Conservation (phyloP, 2,888 invertebrate species). For the Yponomeuta plumbellus region DNA sequence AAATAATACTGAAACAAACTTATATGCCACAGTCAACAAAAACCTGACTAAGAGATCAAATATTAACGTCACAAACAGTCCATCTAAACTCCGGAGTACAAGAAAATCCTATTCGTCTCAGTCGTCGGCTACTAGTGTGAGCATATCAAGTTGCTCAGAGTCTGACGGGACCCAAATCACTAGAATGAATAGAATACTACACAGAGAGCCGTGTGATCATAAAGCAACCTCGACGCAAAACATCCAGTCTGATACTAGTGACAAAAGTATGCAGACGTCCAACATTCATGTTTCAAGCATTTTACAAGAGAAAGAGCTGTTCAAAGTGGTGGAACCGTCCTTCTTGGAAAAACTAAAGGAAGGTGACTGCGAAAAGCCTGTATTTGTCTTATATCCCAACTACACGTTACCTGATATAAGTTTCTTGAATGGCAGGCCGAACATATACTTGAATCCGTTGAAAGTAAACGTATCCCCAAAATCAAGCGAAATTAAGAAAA, state of each 20-base stretch:
- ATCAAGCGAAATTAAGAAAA: conserved; percentile 54
- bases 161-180: conserved; percentile 74
- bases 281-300: conserved; percentile 53
- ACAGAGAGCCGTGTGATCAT: conserved; percentile 56
- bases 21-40: conserved; percentile 70
- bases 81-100: conserved; percentile 55
- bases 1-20: conserved; percentile 59
- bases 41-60: conserved; percentile 61
- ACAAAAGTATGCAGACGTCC: conserved; percentile 86
- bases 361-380: conserved; percentile 82
- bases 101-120: conserved; percentile 66
- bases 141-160: conserved; percentile 73
- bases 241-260: conserved; percentile 76
- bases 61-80: conserved; percentile 73
- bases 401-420: conserved; percentile 93
- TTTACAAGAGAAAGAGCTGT: conserved; percentile 64
- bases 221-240: conserved; percentile 69
- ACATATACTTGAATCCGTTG: conserved; percentile 85
- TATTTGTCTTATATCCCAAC: conserved; percentile 93
- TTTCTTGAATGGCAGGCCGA: conserved; percentile 80
- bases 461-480: conserved; percentile 68
- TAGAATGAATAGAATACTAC: conserved; percentile 58
- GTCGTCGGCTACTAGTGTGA: conserved; percentile 71
- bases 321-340: conserved; percentile 81
- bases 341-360: conserved; percentile 82